phyloP scores from a whole-genome alignment of 2,797 vertebrate species.

The Dicrostonyx torquatus region DNA sequence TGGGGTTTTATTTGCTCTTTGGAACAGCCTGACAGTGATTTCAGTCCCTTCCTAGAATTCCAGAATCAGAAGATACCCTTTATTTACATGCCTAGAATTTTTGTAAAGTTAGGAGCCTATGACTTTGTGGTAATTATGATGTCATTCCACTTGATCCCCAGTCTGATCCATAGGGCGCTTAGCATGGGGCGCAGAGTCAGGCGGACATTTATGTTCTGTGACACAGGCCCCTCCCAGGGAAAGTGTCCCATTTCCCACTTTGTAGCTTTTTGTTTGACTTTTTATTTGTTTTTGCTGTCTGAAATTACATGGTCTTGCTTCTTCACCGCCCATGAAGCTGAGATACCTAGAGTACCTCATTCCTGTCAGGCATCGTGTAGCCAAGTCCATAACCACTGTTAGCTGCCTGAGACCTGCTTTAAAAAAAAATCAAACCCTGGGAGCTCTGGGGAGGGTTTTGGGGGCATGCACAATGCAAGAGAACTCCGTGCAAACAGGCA shows the following conservation, averaged over 20 bases:
- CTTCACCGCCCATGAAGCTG: neutral
- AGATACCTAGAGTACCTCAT: neutral
- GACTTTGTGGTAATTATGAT: neutral
- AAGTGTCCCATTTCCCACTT: neutral
- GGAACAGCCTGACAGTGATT: neutral
- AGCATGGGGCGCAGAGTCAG: neutral
- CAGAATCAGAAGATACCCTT: conserved; percentile 16
- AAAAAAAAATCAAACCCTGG: neutral
- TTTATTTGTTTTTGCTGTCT: neutral
- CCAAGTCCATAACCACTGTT: neutral
- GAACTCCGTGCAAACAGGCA: neutral
- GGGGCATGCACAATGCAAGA: neutral
- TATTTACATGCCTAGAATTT: neutral
- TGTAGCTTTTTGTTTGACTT: no score
- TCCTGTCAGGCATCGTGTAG: neutral
- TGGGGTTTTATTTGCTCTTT: conserved; percentile 49
- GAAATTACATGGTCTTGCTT: neutral
- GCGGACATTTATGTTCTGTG: neutral
- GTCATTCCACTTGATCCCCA: accelerated
- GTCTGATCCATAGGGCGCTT: neutral
- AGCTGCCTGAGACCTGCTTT: neutral
- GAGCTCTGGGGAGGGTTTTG: neutral
- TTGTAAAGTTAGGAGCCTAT: neutral
- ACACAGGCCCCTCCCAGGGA: neutral
- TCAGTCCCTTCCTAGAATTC: conserved; percentile 31